Conservation (phyloP, 1,140 invertebrate species). For the Pogonomyrmex barbatus region DNA sequence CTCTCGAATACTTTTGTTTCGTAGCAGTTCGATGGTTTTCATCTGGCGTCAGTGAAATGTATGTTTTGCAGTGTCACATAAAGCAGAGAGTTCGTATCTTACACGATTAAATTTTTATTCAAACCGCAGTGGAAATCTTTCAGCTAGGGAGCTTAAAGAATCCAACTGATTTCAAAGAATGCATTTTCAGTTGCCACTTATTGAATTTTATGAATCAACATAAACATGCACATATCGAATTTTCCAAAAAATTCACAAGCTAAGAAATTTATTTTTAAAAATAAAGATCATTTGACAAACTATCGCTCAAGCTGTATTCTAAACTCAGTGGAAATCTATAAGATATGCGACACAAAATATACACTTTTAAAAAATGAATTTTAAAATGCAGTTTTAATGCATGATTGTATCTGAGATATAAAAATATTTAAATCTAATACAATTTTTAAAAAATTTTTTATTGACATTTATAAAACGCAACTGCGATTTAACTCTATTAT, state of each 20-base stretch:
- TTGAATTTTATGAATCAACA: too few species aligned
- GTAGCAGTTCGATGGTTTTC: neutral
- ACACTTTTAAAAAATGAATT: neutral
- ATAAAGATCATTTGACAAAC: too few species aligned
- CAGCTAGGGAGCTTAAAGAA: neutral
- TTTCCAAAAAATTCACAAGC: neutral
- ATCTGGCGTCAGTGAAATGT: neutral
- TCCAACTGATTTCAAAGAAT: neutral
- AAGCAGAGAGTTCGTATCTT: neutral
- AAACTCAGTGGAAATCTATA: too few species aligned
- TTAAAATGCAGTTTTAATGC: neutral
- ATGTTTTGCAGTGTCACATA: neutral
- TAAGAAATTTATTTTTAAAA: too few species aligned
- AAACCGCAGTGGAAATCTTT: neutral
- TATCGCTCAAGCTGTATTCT: too few species aligned
- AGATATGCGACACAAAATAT: too few species aligned
- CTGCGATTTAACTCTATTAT: neutral
- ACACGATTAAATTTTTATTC: neutral
- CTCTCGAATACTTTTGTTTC: neutral
- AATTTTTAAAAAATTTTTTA: neutral
- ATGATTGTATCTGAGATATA: neutral
- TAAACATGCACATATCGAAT: neutral
- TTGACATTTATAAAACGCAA: neutral
- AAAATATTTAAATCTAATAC: slow-evolving; percentile 2
- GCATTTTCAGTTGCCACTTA: neutral